Evolutionary conservation across 2,113 vertebrate genomes (phyloP), one percentile per base, ranked within the genome.

Genomic region (Rhynchomys soricoides): DNA sequence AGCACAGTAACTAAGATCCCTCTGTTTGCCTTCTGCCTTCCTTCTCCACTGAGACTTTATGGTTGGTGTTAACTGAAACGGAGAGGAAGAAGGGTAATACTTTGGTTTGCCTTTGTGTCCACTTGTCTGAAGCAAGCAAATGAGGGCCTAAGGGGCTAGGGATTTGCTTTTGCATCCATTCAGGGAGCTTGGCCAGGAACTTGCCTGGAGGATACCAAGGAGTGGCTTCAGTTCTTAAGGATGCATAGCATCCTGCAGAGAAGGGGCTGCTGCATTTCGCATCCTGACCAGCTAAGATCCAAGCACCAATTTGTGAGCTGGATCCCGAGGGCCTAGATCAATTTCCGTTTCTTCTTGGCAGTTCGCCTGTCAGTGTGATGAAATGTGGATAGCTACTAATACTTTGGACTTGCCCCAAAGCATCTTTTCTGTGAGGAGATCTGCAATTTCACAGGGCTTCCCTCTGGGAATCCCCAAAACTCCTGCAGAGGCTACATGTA

Each of bases 11-110:
- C 77, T 26, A 31, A 64, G 87, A 52, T 11, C 22, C 7, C 11
- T 0, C 70, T 89, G 68, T 87, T 91, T 94, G 55, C 70, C 52
- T 45, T 87, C 90, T 94, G 90, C 91, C 77, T 64, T 71, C 64
- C 13, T 74, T 83, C 89, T 93, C 48, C 22, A 0, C 34, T 2
- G 93, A 93, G 89, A 64, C 59, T 74, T 83, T 86, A 40, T 70
- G 93, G 64, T 73, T 52, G 43, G 11, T 94, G 93, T 64, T 91
- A 78, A 95, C 71, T 94, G 83, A 92, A 89, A 90, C 48, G 21
- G 87, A 90, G 95, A 83, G 40, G 43, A 64, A 74, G 86, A 68
- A 70, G 81, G 62, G 55, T 43, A 89, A 50, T 0, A 0, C 64
- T 74, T 83, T 90, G 68, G 55, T 78, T 83, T 68, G 95, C 52